phyloP scores from a whole-genome alignment of 2,888 invertebrate genomes.

The Pandemis corylana region DNA sequence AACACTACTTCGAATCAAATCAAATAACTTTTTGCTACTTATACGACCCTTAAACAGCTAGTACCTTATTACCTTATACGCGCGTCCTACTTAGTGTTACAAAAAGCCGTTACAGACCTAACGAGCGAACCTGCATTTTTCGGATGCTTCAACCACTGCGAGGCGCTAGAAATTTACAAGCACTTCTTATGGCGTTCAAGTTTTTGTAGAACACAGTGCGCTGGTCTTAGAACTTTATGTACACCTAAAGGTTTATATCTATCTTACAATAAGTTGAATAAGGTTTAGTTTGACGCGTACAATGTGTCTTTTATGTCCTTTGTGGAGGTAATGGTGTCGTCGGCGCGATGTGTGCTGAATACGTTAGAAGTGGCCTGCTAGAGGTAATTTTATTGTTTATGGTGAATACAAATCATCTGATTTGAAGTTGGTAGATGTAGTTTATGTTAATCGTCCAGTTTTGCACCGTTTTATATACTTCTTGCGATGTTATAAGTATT shows the following conservation, averaged over 20 bases:
- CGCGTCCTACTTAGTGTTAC: conserved; percentile 24
- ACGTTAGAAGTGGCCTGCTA: conserved; percentile 1
- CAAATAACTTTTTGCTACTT: conserved; percentile 29
- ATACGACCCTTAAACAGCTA: conserved; percentile 24
- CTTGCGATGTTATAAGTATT: neutral
- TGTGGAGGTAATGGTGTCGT: neutral
- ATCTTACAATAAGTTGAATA: neutral
- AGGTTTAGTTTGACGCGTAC: conserved; percentile 12
- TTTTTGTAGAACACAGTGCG: neutral
- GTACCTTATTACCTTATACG: conserved; percentile 38
- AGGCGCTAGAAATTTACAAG: conserved; percentile 39
- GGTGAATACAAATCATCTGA: conserved; percentile 25
- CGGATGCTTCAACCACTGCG: conserved; percentile 16
- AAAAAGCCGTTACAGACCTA: conserved; percentile 38
- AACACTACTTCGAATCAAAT: neutral
- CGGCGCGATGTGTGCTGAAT: conserved; percentile 27
- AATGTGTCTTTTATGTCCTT: neutral
- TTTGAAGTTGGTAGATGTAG: neutral
- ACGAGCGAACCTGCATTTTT: conserved; percentile 33
- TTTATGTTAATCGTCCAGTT: neutral
- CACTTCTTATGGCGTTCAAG: conserved; percentile 14
- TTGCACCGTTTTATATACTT: neutral
- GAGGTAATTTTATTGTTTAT: conserved; percentile 26
- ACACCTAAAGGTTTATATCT: neutral
- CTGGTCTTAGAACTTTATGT: neutral